These are phyloP conservation scores for Anolis apletophallus DNA, from an alignment of 2,797 vertebrate species.

Conservation along the genomic window DNA sequence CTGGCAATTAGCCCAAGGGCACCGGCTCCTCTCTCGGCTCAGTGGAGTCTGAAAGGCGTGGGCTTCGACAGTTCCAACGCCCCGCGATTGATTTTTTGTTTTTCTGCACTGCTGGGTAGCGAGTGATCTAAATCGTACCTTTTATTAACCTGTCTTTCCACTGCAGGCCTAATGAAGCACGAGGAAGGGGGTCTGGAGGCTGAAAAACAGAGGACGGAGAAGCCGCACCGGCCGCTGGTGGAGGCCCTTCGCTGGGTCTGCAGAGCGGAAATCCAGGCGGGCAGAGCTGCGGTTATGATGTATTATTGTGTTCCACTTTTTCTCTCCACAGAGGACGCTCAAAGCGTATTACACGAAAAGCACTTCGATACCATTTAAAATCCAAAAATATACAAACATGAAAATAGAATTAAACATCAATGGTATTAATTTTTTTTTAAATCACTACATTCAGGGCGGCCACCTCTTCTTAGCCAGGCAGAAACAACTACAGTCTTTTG, in stretches of 20 bases:
- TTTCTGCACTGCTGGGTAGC: conserved; percentile 39
- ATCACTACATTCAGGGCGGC: too few species aligned
- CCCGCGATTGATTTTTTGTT: conserved; percentile 46
- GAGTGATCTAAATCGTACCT: conserved; percentile 47
- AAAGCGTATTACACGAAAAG: too few species aligned
- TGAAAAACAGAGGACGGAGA: not conserved
- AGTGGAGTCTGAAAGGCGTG: not conserved
- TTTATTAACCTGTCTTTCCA: conserved; percentile 46
- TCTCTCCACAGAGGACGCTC: too few species aligned
- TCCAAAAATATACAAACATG: too few species aligned
- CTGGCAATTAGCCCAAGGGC: conserved; percentile 34
- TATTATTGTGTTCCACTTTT: too few species aligned
- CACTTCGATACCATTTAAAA: too few species aligned
- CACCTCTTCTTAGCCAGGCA: not conserved
- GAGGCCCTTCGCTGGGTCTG: too few species aligned
- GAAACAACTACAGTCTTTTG: not conserved
- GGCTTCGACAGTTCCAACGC: conserved; percentile 28
- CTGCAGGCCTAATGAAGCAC: conserved; percentile 62
- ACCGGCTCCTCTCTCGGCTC: not conserved
- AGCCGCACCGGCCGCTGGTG: accelerated
- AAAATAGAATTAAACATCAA: too few species aligned
- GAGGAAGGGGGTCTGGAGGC: conserved; percentile 5
- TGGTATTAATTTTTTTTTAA: too few species aligned
- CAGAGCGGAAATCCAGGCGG: too few species aligned
- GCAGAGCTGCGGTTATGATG: too few species aligned